Conservation (phyloP, 2,888 invertebrate species). For the Syrista parreyssii region DNA sequence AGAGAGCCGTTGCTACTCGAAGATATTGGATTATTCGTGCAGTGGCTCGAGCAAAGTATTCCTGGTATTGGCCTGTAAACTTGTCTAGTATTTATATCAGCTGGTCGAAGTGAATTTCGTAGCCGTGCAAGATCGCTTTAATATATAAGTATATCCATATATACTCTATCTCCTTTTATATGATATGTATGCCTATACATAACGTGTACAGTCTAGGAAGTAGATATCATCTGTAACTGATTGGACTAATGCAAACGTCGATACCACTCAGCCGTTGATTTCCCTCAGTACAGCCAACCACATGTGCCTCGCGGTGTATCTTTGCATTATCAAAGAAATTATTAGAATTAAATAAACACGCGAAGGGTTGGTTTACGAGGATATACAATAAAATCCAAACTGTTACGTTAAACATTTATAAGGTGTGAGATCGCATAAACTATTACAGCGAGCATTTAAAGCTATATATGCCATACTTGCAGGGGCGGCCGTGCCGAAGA, state of each 20-base stretch:
- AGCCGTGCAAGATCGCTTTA: background rate
- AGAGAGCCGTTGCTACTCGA: background rate
- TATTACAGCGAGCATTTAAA: background rate
- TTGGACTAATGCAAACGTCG: conserved; percentile 1
- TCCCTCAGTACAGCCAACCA: background rate
- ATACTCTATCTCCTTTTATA: background rate
- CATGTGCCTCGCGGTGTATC: background rate
- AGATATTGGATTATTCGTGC: background rate
- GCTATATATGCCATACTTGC: background rate
- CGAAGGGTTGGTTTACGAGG: background rate
- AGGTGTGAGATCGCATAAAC: background rate
- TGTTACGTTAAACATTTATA: background rate
- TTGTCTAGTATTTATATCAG: background rate
- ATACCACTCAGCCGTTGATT: background rate
- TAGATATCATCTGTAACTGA: background rate
- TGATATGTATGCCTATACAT: background rate
- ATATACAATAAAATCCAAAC: background rate
- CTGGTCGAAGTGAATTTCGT: background rate
- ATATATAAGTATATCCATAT: background rate
- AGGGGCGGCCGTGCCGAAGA: background rate
- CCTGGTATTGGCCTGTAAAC: background rate
- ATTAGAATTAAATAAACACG: background rate
- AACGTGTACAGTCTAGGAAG: background rate
- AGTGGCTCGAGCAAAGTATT: background rate
- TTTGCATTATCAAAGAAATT: background rate